Evolutionary conservation across 2,113 vertebrate species (phyloP), one percentile per base, ranked within the genome.

Genomic region (Epinephelus lanceolatus): DNA sequence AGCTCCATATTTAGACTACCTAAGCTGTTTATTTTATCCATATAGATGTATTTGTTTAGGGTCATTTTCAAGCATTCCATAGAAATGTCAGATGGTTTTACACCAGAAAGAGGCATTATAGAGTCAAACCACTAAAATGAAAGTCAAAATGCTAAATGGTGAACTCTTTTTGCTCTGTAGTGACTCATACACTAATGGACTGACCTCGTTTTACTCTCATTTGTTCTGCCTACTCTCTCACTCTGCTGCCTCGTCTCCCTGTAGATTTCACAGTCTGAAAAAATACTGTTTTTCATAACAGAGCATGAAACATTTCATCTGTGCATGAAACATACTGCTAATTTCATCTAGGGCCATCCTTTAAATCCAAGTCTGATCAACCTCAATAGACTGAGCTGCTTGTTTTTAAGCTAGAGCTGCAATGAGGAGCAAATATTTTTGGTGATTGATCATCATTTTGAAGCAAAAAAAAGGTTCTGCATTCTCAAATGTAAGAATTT

Each of bases 121-220:
- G 37, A n/a, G 21, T 65, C 23, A n/a, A 42, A 65, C 5, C 21
- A 18, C 15, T 4, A 21, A 19, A 66, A n/a, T 73, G 30, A 78
- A 52, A 85, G 70, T 63, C 37, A 67, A 60, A 78, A 60, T 23
- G 0, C 60, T 67, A 25, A 59, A n/a, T 23, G 25, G 53, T 60
- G 66, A 67, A 60, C 37, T 61, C 65, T n/a, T 19, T 57, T 67
- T 76, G 67, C 53, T 68, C 37, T 53, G 21, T 1, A n/a, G 8
- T 53, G 56, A 71, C 57, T 85, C 65, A 74, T 33, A 14, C 17
- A 14, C 53, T 74, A 47, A 84, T 71, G 74, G 62, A 65, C 73
- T 47, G 73, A 40, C 55, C 66, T 72, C 4, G 1, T 27, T 67
- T 45, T 33, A 19, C 30, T 27, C 37, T 57, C 37, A 33, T 75